These are phyloP conservation scores for Ochlodes sylvanus DNA, from an alignment of 2,888 invertebrate genomes.

Conservation along the genomic window DNA sequence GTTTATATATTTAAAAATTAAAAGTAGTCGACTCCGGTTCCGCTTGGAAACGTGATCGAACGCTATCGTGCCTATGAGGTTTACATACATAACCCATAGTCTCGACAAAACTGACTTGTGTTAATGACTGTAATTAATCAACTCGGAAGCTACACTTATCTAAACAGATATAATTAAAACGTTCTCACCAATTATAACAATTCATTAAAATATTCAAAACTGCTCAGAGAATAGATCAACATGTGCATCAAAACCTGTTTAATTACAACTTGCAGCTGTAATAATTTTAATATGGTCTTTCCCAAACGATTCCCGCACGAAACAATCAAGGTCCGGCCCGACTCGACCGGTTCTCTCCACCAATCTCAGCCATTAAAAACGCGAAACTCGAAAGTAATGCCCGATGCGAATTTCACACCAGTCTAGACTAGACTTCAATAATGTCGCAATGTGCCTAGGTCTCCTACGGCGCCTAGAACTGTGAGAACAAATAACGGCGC, in stretches of 20 bases:
- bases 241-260: constrained; percentile 35
- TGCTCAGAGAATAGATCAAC: constrained; percentile 5
- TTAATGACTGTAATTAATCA: neutral
- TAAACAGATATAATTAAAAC: neutral
- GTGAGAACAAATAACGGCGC: constrained; percentile 74
- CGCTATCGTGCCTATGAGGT: neutral
- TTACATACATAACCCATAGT: neutral
- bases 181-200: neutral
- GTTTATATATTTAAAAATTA: neutral
- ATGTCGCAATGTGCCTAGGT: constrained; percentile 65
- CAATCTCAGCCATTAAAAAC: constrained; percentile 74
- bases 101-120: neutral
- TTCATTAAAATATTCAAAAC: constrained; percentile 4
- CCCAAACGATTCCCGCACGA: constrained; percentile 37
- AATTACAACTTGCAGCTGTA: constrained; percentile 34
- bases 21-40: neutral
- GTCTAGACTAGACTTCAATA: constrained; percentile 72
- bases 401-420: constrained; percentile 82
- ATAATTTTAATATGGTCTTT: constrained; percentile 30
- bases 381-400: constrained; percentile 76
- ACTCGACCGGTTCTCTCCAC: constrained; percentile 73
- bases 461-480: constrained; percentile 64
- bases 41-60: neutral
- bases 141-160: neutral
- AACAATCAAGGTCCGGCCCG: constrained; percentile 50